Conservation (phyloP, 2,888 invertebrate genomes). For the Tetragonula carbonaria region DNA sequence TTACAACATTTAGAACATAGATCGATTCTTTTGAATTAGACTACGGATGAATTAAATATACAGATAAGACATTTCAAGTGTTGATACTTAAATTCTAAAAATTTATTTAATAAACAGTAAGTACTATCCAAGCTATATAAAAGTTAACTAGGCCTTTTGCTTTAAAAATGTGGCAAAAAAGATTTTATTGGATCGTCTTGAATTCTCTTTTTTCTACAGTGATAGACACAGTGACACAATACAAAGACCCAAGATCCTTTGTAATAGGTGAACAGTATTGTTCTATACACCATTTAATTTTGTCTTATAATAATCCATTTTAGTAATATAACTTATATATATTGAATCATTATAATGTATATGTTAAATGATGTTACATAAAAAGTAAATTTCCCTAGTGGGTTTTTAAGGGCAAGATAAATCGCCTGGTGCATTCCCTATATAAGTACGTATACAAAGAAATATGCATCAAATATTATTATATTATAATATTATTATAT, state of each 20-base stretch:
- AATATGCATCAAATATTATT: conserved; percentile 35
- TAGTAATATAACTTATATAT: background rate
- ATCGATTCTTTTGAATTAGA: background rate
- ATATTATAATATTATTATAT: conserved; percentile 41
- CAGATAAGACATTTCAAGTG: background rate
- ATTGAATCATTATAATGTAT: background rate
- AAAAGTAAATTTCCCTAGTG: conserved; percentile 20
- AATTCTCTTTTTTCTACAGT: background rate
- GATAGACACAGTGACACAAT: background rate
- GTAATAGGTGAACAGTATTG: background rate
- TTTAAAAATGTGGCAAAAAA: background rate
- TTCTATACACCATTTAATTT: background rate
- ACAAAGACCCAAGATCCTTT: background rate
- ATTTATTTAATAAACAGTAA: background rate
- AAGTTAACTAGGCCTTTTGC: background rate
- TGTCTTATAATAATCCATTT: background rate
- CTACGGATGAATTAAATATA: too few relatives aligned
- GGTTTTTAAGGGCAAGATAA: conserved; percentile 57
- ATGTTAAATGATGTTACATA: background rate
- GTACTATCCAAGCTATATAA: background rate
- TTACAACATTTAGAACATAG: background rate
- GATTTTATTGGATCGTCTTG: background rate
- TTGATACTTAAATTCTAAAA: background rate
- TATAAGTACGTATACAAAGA: conserved; percentile 27
- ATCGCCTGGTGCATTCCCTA: conserved; percentile 40